These are phyloP conservation scores for Strongylocentrotus purpuratus DNA, from an alignment of 35 echinoderm and acorn worm species.

Conservation along the genomic window DNA sequence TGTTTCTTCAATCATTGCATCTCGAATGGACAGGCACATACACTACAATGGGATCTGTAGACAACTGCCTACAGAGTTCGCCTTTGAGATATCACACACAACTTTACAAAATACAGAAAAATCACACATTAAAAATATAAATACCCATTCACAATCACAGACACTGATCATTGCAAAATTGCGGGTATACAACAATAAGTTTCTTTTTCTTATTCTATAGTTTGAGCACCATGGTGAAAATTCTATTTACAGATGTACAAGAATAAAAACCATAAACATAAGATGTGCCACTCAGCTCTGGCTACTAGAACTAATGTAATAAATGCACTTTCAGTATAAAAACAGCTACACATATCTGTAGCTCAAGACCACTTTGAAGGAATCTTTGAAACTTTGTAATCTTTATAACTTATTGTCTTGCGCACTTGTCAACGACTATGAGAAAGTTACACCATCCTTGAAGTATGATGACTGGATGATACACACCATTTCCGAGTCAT, in stretches of 20 bases:
- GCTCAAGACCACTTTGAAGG: too few species aligned
- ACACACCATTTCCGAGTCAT: too few species aligned
- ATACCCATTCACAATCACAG: background rate
- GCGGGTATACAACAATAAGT: background rate
- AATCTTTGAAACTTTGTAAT: too few species aligned
- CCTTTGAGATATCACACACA: background rate
- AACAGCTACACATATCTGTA: too few species aligned
- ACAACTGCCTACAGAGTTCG: background rate
- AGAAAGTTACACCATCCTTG: too few species aligned
- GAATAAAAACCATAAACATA: background rate
- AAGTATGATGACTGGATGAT: too few species aligned
- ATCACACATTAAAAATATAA: background rate
- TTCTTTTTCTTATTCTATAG: background rate
- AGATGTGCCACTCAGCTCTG: background rate
- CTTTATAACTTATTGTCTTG: too few species aligned
- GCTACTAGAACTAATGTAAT: background rate
- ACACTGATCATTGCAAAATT: background rate
- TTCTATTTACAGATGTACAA: background rate
- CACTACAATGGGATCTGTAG: background rate
- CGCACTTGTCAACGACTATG: too few species aligned
- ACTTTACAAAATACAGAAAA: background rate
- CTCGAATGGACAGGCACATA: background rate
- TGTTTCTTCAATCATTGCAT: background rate
- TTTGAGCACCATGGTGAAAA: background rate
- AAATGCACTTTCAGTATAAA: too few species aligned